Conservation (phyloP, 2,888 invertebrate genomes). For the Nemurella pictetii region DNA sequence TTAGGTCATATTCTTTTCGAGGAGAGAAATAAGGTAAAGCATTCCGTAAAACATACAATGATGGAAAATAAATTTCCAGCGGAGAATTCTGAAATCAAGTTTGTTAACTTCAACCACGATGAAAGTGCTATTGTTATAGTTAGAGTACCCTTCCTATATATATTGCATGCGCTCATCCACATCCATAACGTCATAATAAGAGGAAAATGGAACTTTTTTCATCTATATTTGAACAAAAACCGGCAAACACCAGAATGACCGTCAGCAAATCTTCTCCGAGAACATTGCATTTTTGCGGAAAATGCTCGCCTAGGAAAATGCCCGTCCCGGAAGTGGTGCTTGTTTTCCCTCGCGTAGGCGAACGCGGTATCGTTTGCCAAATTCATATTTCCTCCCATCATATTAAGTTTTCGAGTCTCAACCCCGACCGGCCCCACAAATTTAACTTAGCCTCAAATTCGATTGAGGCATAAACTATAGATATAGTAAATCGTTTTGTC, state of each 20-base stretch:
- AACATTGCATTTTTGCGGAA: not conserved
- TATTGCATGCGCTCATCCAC: not conserved
- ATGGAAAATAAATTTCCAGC: not conserved
- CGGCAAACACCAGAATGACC: not conserved
- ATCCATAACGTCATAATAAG: not conserved
- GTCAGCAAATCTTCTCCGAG: not conserved
- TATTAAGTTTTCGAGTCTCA: not conserved
- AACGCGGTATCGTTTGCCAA: not conserved
- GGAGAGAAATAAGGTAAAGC: not conserved
- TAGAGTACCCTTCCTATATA: not conserved
- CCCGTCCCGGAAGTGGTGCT: not conserved
- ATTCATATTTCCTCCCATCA: too few relatives aligned
- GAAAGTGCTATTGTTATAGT: not conserved
- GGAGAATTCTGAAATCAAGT: not conserved
- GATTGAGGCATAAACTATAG: too few relatives aligned
- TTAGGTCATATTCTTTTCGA: not conserved
- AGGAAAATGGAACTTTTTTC: not conserved
- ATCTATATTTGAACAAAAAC: not conserved
- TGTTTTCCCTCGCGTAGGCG: not conserved
- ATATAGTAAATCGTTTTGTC: not conserved
- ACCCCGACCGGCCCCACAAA: too few relatives aligned
- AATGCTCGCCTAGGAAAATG: not conserved
- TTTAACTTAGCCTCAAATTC: too few relatives aligned
- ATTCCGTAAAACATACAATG: not conserved
- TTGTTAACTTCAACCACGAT: not conserved